Conservation (phyloP, 2,888 invertebrate species). For the Portevinia maculata region DNA sequence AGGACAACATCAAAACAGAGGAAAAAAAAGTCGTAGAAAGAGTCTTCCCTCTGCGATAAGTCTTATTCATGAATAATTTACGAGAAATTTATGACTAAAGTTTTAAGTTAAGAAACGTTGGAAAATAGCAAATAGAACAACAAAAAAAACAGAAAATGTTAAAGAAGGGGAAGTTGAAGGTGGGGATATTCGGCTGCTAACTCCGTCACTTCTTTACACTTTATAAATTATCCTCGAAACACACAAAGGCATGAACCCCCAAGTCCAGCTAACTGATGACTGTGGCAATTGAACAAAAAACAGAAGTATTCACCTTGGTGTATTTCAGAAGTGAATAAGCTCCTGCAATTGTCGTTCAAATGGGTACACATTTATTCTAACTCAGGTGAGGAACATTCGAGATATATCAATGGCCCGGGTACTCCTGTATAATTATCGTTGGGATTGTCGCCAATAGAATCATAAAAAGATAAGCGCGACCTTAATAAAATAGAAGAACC, state of each 20-base stretch:
- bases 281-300: background rate
- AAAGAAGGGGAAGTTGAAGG: background rate
- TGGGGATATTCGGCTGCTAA: background rate
- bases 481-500: slow-evolving; percentile 32
- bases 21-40: slow-evolving; percentile 38
- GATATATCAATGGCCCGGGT: slow-evolving; percentile 23
- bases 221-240: slow-evolving; percentile 48
- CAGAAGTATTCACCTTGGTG: background rate
- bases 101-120: slow-evolving; percentile 54
- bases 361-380: slow-evolving; percentile 27
- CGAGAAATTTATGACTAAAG: slow-evolving; percentile 70
- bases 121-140: slow-evolving; percentile 25
- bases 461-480: slow-evolving; percentile 48
- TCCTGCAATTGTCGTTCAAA: slow-evolving; percentile 14
- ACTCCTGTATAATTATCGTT: slow-evolving; percentile 8
- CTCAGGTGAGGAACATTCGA: background rate
- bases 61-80: slow-evolving; percentile 72
- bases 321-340: slow-evolving; percentile 31
- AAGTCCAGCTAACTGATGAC: background rate
- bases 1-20: slow-evolving; percentile 67
- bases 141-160: slow-evolving; percentile 13
- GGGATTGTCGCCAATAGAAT: slow-evolving; percentile 39
- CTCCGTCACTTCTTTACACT: slow-evolving; percentile 53
- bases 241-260: slow-evolving; percentile 29
- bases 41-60: slow-evolving; percentile 50